Evolutionary conservation across 1,140 invertebrate species (phyloP).

Genomic region (Paraescarpia echinospica): DNA sequence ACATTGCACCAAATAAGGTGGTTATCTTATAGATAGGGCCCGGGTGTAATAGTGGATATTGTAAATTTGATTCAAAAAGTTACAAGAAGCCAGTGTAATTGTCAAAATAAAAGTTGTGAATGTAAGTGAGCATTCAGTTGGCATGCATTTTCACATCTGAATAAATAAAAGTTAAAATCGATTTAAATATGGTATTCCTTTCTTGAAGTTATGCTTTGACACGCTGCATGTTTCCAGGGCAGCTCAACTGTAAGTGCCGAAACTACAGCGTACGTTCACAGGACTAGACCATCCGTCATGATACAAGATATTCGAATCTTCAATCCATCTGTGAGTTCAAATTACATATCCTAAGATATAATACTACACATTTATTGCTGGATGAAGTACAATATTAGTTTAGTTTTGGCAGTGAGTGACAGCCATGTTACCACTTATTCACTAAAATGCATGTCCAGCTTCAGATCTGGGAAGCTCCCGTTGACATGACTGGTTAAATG

Average conservation of each 20-base stretch:
- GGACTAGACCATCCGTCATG: slow-evolving; percentile 73
- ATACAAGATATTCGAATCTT: slow-evolving; percentile 78
- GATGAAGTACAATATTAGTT: not conserved
- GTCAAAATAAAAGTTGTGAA: no score
- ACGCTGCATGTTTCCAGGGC: slow-evolving; percentile 56
- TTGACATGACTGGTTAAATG: no score
- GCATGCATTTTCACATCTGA: not conserved
- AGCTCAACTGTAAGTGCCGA: slow-evolving; percentile 68
- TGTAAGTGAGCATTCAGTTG: not conserved
- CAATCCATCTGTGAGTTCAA: slow-evolving; percentile 67
- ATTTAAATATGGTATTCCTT: not conserved
- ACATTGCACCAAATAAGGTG: no score
- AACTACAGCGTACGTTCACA: slow-evolving; percentile 77
- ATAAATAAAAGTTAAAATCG: not conserved
- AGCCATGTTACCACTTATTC: no score
- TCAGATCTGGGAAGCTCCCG: no score
- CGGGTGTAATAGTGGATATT: no score
- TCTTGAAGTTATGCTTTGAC: slow-evolving; percentile 24
- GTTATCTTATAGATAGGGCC: no score
- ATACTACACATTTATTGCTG: slow-evolving; percentile 26
- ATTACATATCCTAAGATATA: slow-evolving; percentile 34
- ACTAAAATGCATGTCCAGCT: no score
- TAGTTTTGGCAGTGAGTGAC: no score
- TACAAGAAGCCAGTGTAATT: no score
- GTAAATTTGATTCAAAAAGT: no score